phyloP scores from a whole-genome alignment of 2,113 vertebrate species.

The Morone saxatilis region DNA sequence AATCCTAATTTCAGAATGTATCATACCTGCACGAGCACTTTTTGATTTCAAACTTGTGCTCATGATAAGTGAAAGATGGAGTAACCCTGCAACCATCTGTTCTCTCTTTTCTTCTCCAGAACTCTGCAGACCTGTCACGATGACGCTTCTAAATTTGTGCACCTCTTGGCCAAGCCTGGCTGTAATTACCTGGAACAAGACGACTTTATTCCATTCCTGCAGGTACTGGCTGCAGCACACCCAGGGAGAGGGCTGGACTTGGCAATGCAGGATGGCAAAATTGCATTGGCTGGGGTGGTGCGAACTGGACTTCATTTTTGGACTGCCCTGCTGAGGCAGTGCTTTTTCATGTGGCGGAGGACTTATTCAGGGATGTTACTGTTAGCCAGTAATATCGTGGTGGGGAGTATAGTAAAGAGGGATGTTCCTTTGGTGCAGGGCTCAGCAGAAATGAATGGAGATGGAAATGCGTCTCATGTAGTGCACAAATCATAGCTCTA shows the following conservation, averaged over 20 bases:
- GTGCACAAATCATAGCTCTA: neutral
- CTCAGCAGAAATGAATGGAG: constrained; percentile 19
- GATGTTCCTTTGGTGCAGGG: constrained; percentile 2
- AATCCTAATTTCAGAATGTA: constrained; percentile 78
- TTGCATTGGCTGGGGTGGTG: constrained; percentile 43
- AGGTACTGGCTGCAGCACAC: constrained; percentile 85
- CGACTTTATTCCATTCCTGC: constrained; percentile 97
- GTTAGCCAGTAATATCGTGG: constrained; percentile 24
- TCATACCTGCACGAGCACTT: constrained; percentile 47
- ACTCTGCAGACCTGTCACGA: constrained; percentile 95
- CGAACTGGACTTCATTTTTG: constrained; percentile 49
- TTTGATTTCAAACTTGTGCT: constrained; percentile 42
- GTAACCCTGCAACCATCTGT: constrained; percentile 82
- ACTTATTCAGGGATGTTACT: constrained; percentile 43
- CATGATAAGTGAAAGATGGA: constrained; percentile 22
- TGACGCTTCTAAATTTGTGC: constrained; percentile 93
- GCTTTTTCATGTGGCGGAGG: constrained; percentile 50
- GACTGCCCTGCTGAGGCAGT: constrained; percentile 35
- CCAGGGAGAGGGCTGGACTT: constrained; percentile 62
- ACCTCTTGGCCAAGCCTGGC: constrained; percentile 93
- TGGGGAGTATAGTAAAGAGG: neutral
- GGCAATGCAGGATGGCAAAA: constrained; percentile 48
- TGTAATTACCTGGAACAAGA: constrained; percentile 96
- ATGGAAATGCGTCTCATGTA: constrained; percentile 6
- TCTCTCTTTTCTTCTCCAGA: constrained; percentile 83